These are phyloP conservation scores for Mantis religiosa DNA, from an alignment of 2,888 invertebrate genomes.

Conservation along the genomic window DNA sequence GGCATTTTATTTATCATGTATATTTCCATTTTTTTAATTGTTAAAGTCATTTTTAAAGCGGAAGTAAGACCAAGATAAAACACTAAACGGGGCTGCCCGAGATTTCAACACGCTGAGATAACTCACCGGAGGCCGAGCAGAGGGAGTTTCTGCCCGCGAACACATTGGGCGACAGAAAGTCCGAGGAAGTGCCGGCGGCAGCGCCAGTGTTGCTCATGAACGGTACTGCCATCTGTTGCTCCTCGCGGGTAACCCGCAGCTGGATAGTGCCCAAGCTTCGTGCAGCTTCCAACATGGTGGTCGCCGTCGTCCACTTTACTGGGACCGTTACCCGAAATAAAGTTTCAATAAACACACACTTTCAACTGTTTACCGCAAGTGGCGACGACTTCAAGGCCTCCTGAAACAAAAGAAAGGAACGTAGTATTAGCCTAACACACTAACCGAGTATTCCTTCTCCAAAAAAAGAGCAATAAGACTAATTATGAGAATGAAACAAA, in stretches of 20 bases:
- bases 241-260: conserved; percentile 21
- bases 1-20: too few species aligned
- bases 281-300: not conserved
- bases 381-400: not conserved
- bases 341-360: not conserved
- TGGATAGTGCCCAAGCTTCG: not conserved
- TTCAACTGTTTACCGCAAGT: not conserved
- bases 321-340: not conserved
- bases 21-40: too few species aligned
- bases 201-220: not conserved
- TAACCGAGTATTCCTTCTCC: too few species aligned
- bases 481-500: too few species aligned
- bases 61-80: too few species aligned
- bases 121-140: conserved; percentile 48
- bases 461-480: too few species aligned
- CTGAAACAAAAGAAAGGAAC: not conserved
- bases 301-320: not conserved
- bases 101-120: not conserved
- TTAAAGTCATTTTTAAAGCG: too few species aligned
- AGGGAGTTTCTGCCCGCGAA: conserved; percentile 49
- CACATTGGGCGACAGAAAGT: conserved; percentile 44
- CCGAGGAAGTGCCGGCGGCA: conserved; percentile 3
- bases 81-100: too few species aligned
- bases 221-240: conserved; percentile 10
- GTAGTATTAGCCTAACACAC: too few species aligned